Evolutionary conservation across 2,113 vertebrate species (phyloP).

Genomic region (Cynoglossus semilaevis): DNA sequence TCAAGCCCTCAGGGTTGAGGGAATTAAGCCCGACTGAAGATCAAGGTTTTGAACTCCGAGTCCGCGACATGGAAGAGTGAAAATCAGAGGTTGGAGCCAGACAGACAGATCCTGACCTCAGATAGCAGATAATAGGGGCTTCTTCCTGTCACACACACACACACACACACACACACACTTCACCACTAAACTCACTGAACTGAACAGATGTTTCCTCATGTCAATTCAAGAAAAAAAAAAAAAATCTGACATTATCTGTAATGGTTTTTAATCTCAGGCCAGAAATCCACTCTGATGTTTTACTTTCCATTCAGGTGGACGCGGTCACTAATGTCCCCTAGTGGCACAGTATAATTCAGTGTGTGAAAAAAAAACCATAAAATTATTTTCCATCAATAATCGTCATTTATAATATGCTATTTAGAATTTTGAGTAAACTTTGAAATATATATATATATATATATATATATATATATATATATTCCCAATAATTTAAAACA

Average conservation of each 20-base stretch:
- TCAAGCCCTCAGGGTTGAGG: slow-evolving; percentile 69
- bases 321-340: too few species aligned
- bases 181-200: slow-evolving; percentile 18
- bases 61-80: slow-evolving; percentile 49
- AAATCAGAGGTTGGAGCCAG: slow-evolving; percentile 50
- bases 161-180: slow-evolving; percentile 27
- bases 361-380: too few species aligned
- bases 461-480: too few species aligned
- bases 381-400: too few species aligned
- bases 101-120: slow-evolving; percentile 57
- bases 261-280: too few species aligned
- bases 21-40: slow-evolving; percentile 56
- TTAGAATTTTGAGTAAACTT: too few species aligned
- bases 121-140: slow-evolving; percentile 40
- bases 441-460: too few species aligned
- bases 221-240: slow-evolving; percentile 17
- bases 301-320: too few species aligned
- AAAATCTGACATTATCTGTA: neutral
- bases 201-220: slow-evolving; percentile 15
- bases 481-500: too few species aligned
- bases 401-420: too few species aligned
- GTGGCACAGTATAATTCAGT: too few species aligned
- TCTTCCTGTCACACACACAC: slow-evolving; percentile 32
- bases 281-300: too few species aligned
- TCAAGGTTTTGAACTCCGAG: slow-evolving; percentile 48